Evolutionary conservation across 1,140 invertebrate species (phyloP).

Genomic region (Leptinotarsa lineolata): DNA sequence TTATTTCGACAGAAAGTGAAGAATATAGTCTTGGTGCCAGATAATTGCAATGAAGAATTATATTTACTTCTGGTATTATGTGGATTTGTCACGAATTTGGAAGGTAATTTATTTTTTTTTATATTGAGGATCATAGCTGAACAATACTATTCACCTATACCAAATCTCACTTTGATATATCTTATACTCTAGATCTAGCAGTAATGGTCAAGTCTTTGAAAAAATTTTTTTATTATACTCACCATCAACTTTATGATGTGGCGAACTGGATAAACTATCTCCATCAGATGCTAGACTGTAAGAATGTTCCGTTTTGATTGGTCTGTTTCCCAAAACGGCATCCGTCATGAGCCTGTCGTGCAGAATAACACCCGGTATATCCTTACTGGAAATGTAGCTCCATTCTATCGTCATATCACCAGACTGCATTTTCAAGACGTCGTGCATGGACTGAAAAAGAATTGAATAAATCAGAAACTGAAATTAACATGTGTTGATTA

Average conservation of each 20-base stretch:
- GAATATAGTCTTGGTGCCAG: too few relatives aligned
- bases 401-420: constrained; percentile 50
- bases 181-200: too few relatives aligned
- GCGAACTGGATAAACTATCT: constrained; percentile 68
- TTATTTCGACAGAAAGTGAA: too few relatives aligned
- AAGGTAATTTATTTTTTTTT: too few relatives aligned
- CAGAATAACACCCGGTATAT: constrained; percentile 70
- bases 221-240: constrained; percentile 41
- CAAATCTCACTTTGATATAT: too few relatives aligned
- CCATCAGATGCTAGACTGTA: constrained; percentile 75
- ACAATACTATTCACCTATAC: too few relatives aligned
- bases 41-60: too few relatives aligned
- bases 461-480: constrained; percentile 2
- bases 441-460: constrained; percentile 65
- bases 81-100: too few relatives aligned
- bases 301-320: constrained; percentile 85
- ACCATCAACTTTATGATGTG: constrained; percentile 69
- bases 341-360: constrained; percentile 90
- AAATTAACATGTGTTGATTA: background rate
- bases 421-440: constrained; percentile 55
- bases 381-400: constrained; percentile 61
- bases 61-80: too few relatives aligned
- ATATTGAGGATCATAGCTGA: too few relatives aligned
- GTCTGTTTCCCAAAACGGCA: constrained; percentile 74
- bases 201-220: background rate